Percentiles rank a stretch among this genome's conserved stretches.
Evolutionary conservation across 2,113 vertebrate genomes (phyloP).

Genomic region (Puffinus mauretanicus): DNA sequence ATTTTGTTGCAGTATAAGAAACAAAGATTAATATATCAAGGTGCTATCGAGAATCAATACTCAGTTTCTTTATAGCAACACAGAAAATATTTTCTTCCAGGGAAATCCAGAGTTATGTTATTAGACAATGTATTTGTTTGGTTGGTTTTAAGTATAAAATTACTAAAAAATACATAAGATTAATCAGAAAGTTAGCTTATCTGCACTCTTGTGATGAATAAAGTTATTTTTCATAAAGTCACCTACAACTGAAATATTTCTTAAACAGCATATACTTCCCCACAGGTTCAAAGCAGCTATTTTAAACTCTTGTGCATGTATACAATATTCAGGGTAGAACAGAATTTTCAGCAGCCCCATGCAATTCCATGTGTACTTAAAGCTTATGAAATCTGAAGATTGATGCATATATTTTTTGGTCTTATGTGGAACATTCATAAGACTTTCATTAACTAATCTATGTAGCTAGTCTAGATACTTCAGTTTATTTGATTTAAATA

Average conservation of each 20-base stretch:
- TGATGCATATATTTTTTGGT: background rate
- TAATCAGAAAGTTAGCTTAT: background rate
- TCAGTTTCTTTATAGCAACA: background rate
- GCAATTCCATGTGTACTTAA: background rate
- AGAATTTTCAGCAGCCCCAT: background rate
- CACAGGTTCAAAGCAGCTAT: background rate
- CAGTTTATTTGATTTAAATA: background rate
- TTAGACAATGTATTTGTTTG: background rate
- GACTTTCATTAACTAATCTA: background rate
- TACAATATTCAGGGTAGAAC: background rate
- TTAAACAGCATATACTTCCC: background rate
- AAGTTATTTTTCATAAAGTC: background rate
- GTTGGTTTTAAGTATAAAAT: background rate
- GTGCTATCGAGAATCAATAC: background rate
- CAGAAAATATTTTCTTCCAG: background rate
- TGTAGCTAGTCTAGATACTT: background rate
- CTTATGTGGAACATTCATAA: background rate
- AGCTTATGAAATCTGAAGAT: background rate
- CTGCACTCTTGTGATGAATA: background rate
- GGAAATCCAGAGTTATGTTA: background rate
- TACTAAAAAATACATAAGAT: background rate
- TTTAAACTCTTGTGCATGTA: background rate
- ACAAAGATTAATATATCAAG: background rate
- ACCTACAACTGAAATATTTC: background rate
- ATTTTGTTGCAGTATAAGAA: background rate